Evolutionary conservation across 2,113 vertebrate genomes (phyloP).

Genomic region (Tragulus kanchil): DNA sequence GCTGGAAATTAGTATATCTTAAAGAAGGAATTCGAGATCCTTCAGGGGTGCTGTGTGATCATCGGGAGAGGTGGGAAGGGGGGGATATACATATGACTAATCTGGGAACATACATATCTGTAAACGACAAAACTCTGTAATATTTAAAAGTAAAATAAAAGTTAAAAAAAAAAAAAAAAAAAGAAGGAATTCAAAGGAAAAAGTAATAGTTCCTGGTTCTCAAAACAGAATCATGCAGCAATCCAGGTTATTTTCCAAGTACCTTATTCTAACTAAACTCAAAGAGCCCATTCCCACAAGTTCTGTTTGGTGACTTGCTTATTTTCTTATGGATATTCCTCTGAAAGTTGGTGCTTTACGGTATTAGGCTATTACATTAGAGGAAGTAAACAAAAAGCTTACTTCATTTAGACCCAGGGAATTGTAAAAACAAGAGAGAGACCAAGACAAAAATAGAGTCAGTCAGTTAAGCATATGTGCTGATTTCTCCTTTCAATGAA

Average conservation of each 20-base stretch:
- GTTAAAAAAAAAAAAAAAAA: background rate
- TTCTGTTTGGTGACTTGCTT: background rate
- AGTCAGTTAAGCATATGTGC: background rate
- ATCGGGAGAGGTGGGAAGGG: too few relatives aligned
- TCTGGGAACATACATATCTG: too few relatives aligned
- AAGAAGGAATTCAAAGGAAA: constrained; percentile 26
- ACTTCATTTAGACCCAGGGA: background rate
- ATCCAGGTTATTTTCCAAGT: constrained; percentile 33
- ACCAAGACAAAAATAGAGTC: background rate
- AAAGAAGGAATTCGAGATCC: background rate
- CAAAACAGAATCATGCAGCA: background rate
- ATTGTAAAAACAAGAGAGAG: background rate
- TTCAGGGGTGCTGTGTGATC: too few relatives aligned
- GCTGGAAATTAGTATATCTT: background rate
- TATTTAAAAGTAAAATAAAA: too few relatives aligned
- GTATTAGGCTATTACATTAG: background rate
- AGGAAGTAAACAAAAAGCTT: background rate
- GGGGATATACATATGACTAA: too few relatives aligned
- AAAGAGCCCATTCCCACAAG: background rate
- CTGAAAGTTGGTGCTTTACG: background rate
- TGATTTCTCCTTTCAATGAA: background rate
- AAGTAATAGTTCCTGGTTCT: background rate
- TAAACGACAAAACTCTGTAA: too few relatives aligned
- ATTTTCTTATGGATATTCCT: background rate
- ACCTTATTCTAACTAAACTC: background rate